Percentiles rank a stretch among this genome's conserved stretches.
Conservation (phyloP, 2,888 invertebrate genomes). For the Mylabris sibirica region DNA sequence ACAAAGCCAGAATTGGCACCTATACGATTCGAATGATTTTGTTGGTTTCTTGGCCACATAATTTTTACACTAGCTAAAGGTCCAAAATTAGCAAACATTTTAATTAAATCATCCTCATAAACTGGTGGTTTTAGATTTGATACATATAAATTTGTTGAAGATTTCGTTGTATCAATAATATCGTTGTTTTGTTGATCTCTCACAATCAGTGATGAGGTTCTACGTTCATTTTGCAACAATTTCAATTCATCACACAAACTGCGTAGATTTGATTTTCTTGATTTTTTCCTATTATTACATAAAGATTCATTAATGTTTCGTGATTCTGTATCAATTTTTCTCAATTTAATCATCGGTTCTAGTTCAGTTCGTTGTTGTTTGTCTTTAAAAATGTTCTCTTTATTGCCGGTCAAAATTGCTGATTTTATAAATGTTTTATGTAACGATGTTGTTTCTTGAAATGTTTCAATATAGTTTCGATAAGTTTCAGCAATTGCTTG, state of each 20-base stretch:
- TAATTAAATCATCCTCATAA: slow-evolving; percentile 93
- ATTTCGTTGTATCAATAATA: slow-evolving; percentile 80
- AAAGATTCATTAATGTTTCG: neutral
- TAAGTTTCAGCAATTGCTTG: slow-evolving; percentile 89
- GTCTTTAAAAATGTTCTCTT: slow-evolving; percentile 72
- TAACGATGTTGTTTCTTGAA: slow-evolving; percentile 73
- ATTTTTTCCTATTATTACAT: too few relatives aligned
- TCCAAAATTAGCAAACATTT: slow-evolving; percentile 95
- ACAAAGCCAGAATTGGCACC: slow-evolving; percentile 98
- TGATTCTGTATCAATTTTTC: slow-evolving; percentile 50
- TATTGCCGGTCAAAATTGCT: slow-evolving; percentile 87
- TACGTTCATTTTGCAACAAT: slow-evolving; percentile 91
- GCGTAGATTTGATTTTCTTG: slow-evolving; percentile 95
- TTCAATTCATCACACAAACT: slow-evolving; percentile 96
- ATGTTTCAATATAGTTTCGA: slow-evolving; percentile 95
- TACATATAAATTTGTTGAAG: slow-evolving; percentile 96
- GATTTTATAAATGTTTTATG: slow-evolving; percentile 79
- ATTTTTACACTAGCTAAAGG: slow-evolving; percentile 99
- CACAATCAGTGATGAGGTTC: slow-evolving; percentile 73
- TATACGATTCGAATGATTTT: slow-evolving; percentile 78
- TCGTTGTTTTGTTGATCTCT: slow-evolving; percentile 56
- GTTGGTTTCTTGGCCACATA: slow-evolving; percentile 99
- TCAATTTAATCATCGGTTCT: slow-evolving; percentile 70
- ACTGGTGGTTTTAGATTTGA: slow-evolving; percentile 96
- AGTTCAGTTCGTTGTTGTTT: slow-evolving; percentile 88